phyloP scores from a whole-genome alignment of 2,113 vertebrate genomes.

The Corydoras sp. region DNA sequence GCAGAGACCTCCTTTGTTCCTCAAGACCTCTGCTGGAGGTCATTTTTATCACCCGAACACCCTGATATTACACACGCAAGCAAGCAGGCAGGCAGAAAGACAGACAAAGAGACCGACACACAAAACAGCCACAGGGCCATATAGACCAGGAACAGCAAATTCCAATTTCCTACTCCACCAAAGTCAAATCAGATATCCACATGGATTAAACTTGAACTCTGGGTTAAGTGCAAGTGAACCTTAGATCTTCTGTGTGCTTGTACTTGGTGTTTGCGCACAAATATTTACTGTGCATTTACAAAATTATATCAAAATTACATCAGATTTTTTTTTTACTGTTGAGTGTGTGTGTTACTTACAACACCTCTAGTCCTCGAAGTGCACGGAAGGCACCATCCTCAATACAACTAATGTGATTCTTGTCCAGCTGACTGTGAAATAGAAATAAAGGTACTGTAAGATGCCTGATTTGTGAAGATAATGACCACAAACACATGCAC shows the following conservation, averaged over 20 bases:
- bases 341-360: constrained; percentile 30
- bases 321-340: no score
- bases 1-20: constrained; percentile 15
- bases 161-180: constrained; percentile 8
- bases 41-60: constrained; percentile 22
- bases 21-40: constrained; percentile 20
- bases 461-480: background rate
- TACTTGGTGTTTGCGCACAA: background rate
- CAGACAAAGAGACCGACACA: constrained; percentile 20
- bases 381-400: constrained; percentile 45
- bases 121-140: background rate
- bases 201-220: background rate
- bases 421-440: constrained; percentile 42
- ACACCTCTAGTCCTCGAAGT: constrained; percentile 38
- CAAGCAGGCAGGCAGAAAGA: constrained; percentile 38
- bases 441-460: constrained; percentile 16
- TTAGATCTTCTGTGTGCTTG: background rate
- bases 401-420: constrained; percentile 46
- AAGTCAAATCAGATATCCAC: constrained; percentile 11
- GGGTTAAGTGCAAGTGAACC: background rate
- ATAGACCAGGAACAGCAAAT: background rate
- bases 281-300: no score
- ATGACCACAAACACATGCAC: background rate
- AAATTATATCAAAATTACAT: no score
- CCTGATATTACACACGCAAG: background rate